A percentile compares a stretch with the other conserved stretches of the same genome.
Conservation (phyloP, 2,797 vertebrate genomes). For the Cetoscarus ocellatus region DNA sequence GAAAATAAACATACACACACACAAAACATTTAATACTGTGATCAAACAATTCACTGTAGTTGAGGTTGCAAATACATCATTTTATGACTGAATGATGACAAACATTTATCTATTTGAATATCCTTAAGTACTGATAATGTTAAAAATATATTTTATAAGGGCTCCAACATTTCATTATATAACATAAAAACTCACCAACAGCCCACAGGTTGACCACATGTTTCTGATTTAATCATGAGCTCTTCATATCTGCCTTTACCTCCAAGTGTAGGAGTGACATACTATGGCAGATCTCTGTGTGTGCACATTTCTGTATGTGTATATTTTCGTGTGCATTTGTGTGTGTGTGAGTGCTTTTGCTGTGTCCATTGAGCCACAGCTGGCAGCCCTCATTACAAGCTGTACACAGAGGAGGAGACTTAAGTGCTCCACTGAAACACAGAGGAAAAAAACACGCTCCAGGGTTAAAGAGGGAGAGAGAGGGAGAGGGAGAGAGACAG, state of each 20-base stretch:
- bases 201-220: background rate
- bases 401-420: conserved; percentile 55
- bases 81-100: too few relatives aligned
- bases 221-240: conserved; percentile 27
- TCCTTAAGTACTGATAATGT: too few relatives aligned
- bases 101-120: too few relatives aligned
- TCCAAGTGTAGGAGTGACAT: conserved; percentile 26
- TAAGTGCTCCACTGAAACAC: conserved; percentile 71
- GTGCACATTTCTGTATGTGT: conserved; percentile 19
- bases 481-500: background rate
- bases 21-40: background rate
- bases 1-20: conserved; percentile 42
- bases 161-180: too few relatives aligned
- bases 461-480: conserved; percentile 22
- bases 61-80: background rate
- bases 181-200: background rate
- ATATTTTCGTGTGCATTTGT: conserved; percentile 15
- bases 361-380: conserved; percentile 62
- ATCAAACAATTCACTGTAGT: background rate
- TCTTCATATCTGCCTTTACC: conserved; percentile 38
- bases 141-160: too few relatives aligned
- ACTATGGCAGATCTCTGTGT: conserved; percentile 19
- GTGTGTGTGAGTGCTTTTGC: conserved; percentile 10
- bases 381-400: conserved; percentile 71
- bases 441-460: conserved; percentile 43